Evolutionary conservation across 2,888 invertebrate genomes (phyloP), one percentile per base, ranked within the genome.

Genomic region (Drosophila neonasuta): DNA sequence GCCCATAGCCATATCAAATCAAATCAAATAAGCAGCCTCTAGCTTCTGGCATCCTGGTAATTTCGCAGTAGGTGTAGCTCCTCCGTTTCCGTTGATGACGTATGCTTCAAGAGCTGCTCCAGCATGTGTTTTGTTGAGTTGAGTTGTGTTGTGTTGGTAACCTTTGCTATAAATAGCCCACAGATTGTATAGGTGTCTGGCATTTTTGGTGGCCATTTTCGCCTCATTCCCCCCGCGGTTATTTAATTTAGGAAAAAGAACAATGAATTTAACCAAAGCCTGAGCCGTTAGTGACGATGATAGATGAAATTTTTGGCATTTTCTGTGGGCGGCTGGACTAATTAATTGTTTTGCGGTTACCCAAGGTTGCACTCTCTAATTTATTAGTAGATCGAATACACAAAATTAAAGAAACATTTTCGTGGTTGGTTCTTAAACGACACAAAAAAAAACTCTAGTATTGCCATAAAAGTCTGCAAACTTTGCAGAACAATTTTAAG

Each of bases 171-270:
- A 78, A 77, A 77, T 78, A 77, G 55, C 51, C 58, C 49, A 63
- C 30, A 45, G 45, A 69, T 62, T 68, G 58, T 48, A 46, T 61
- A 62, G 62, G 45, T 74, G 78, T 64, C 65, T 71, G 66, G 49
- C 57, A 68, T 63, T 62, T 68, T 57, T 63, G 63, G 51, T 67
- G 49, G 60, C 65, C 46, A 29, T 8, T 45, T 9, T 46, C 17
- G 13, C 41, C 24, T 24, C 24, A 20, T 36, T 55, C 46, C 9
- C 44, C 13, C 61, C 74, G 75, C 42, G 71, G 75, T 71, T 77
- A 78, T 74, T 68, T 68, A 74, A 78, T 78, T 78, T 75, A 59
- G 56, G 55, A 74, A 61, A 61, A 57, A 61, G n/a, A 44, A 13
- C 56, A 56, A 36, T 66, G 57, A 57, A 15, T 45, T 36, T 36